Conservation (phyloP, 2,113 vertebrate genomes). For the Embiotoca jacksoni region DNA sequence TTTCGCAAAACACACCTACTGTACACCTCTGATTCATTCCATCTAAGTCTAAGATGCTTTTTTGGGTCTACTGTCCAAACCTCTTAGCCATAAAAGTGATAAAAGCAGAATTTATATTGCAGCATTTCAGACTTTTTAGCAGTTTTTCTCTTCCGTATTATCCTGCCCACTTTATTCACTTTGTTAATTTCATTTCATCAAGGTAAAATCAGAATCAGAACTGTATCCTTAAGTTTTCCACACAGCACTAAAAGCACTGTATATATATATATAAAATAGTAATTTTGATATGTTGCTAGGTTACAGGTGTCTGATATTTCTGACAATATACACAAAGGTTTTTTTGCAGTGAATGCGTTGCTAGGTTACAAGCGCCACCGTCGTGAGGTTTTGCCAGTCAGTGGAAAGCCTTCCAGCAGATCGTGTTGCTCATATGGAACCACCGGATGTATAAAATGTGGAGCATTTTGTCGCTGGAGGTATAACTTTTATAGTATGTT, state of each 20-base stretch:
- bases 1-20: neutral
- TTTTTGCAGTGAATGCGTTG: conserved; percentile 52
- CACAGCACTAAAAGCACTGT: too few relatives aligned
- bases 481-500: too few relatives aligned
- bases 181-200: conserved; percentile 6
- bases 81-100: neutral
- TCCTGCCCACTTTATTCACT: neutral
- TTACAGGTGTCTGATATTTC: conserved; percentile 26
- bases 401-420: neutral
- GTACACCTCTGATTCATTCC: neutral
- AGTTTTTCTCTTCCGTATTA: neutral
- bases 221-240: too few relatives aligned
- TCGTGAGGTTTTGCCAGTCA: conserved; percentile 19
- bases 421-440: neutral
- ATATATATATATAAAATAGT: neutral
- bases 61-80: neutral
- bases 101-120: neutral
- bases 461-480: neutral
- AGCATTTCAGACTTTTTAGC: neutral
- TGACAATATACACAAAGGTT: conserved; percentile 39
- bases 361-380: conserved; percentile 58
- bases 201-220: neutral
- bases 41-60: neutral
- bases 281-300: conserved; percentile 49
- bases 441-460: conserved; percentile 10